Evolutionary conservation across 2,888 invertebrate genomes (phyloP), one percentile per base, ranked within the genome.

Genomic region (Dicycla oo): DNA sequence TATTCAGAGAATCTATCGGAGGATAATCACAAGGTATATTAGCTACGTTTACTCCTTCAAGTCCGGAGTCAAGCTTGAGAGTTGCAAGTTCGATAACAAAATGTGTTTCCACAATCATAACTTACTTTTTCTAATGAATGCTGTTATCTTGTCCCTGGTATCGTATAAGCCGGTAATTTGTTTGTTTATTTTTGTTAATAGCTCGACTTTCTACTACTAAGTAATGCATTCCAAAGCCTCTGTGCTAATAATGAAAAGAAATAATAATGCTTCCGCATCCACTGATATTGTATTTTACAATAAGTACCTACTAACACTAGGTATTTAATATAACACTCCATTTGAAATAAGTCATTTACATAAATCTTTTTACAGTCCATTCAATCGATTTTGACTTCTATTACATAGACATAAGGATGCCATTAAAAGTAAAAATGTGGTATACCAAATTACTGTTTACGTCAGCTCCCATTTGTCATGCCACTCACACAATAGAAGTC

Each of bases 41-140:
- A 76, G 23, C 54, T 45, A 20, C 11, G 70, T 23, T n/a, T n/a
- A 1, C 47, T 26, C 5, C 13, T 26, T 10, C 0, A 51, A 11
- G 3, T 11, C 8, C 38, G 15, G 40, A 80, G 78, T 82, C n/a
- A 30, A 49, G 56, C 20, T 45, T 20, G 7, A 63, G n/a, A 69
- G 40, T 40, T 49, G 20, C 6, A 30, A 54, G 30, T 43, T 49
- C 47, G 18, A 38, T 8, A 13, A 2, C 53, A 60, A 63, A 66
- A 80, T 80, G 82, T 53, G 69, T 34, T 82, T 80, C 30, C 69
- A 57, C 11, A 82, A 80, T 40, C 78, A 69, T 34, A 82, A 72
- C 18, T 64, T 82, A 51, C 82, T 78, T n/a, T 82, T 80, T 11
- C 45, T 80, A 40, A 73, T 69, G 3, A 80, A 80, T 61, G 6